A percentile compares a stretch with the other conserved stretches of the same genome.
These are phyloP conservation scores for Archivesica marissinica DNA, from an alignment of 1,140 invertebrate species.

Conservation along the genomic window DNA sequence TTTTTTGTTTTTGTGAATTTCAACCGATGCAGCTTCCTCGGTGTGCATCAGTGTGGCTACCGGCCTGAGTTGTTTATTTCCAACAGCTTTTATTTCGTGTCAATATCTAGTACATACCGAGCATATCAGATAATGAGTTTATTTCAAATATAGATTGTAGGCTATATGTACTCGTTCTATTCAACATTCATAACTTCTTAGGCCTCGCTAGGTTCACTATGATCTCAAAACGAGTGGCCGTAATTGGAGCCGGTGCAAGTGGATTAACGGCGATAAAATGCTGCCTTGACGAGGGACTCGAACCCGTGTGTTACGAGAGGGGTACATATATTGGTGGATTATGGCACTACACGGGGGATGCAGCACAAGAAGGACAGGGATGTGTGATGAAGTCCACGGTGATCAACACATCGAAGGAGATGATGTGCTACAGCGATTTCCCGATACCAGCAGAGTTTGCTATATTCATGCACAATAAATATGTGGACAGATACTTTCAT, in stretches of 20 bases:
- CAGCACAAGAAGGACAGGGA: conserved; percentile 67
- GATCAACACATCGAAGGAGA: conserved; percentile 85
- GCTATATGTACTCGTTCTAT: too few relatives aligned
- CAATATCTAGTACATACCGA: too few relatives aligned
- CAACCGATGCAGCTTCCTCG: too few relatives aligned
- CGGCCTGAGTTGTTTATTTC: too few relatives aligned
- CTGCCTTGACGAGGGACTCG: conserved; percentile 83
- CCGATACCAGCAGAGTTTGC: conserved; percentile 84
- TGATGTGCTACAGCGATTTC: conserved; percentile 85
- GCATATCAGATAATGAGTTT: too few relatives aligned
- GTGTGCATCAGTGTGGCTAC: too few relatives aligned
- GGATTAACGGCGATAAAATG: conserved; percentile 83
- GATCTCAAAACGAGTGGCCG: conserved; percentile 67
- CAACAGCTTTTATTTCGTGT: too few relatives aligned
- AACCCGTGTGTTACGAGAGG: conserved; percentile 83
- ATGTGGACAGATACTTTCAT: conserved; percentile 83
- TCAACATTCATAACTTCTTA: too few relatives aligned
- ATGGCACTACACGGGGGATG: conserved; percentile 75
- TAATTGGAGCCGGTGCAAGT: conserved; percentile 83
- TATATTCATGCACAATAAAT: conserved; percentile 84
- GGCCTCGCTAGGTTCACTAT: too few relatives aligned
- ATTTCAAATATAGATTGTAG: too few relatives aligned
- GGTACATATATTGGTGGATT: conserved; percentile 78
- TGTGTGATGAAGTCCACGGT: conserved; percentile 78
- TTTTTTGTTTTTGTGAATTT: too few relatives aligned